These are phyloP conservation scores for Agrenia bidenticulata DNA, from an alignment of 2,888 invertebrate species.

Conservation along the genomic window DNA sequence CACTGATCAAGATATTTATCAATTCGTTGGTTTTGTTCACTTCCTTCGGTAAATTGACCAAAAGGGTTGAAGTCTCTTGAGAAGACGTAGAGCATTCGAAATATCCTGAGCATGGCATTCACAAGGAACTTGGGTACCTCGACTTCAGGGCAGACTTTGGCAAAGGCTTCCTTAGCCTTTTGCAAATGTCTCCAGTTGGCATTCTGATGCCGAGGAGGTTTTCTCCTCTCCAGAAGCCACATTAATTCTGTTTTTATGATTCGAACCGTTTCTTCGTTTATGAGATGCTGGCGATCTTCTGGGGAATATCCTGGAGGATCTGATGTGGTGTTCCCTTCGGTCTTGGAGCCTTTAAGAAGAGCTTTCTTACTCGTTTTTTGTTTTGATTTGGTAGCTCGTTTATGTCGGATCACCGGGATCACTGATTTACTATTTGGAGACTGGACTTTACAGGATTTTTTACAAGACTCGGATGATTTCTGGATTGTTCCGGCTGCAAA, in stretches of 20 bases:
- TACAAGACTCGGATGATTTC: not conserved
- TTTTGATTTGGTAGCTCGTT: not conserved
- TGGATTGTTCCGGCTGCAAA: not conserved
- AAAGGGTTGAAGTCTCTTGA: conserved; percentile 34
- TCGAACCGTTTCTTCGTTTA: conserved; percentile 27
- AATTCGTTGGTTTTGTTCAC: conserved; percentile 28
- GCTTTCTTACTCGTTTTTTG: not conserved
- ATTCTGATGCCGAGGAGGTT: conserved; percentile 13
- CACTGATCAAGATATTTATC: conserved; percentile 24
- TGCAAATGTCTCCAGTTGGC: conserved; percentile 26
- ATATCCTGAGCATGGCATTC: conserved; percentile 37
- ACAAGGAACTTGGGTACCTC: conserved; percentile 32
- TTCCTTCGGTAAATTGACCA: conserved; percentile 28
- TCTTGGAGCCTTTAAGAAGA: no score
- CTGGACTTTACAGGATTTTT: not conserved
- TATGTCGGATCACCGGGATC: not conserved
- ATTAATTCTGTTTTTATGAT: conserved; percentile 33
- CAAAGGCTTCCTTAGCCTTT: conserved; percentile 32
- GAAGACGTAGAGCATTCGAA: conserved; percentile 32
- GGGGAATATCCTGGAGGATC: not conserved
- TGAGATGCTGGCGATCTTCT: conserved; percentile 23
- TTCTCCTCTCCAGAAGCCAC: conserved; percentile 22
- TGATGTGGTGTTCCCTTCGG: not conserved
- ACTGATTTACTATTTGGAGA: not conserved
- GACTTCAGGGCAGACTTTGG: conserved; percentile 24